These are phyloP conservation scores for Leucophenga varia DNA, from an alignment of 1,140 invertebrate species.

Conservation along the genomic window DNA sequence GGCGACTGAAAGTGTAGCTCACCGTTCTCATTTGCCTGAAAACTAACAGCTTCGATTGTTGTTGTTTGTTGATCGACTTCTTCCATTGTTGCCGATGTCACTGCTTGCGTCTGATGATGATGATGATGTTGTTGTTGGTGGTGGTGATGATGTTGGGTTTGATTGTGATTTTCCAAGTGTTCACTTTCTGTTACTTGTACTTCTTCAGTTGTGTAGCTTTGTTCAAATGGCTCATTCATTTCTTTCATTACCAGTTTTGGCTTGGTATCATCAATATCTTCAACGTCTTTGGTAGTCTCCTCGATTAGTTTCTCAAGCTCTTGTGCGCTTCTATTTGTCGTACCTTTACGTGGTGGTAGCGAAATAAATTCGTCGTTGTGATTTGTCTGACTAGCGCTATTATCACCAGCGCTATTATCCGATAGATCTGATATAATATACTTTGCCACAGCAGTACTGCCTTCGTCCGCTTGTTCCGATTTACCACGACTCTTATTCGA, in stretches of 20 bases:
- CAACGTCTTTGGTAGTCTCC: slow-evolving; percentile 54
- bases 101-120: slow-evolving; percentile 16
- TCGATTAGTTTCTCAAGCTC: slow-evolving; percentile 52
- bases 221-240: slow-evolving; percentile 23
- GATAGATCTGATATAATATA: slow-evolving; percentile 24
- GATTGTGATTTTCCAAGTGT: slow-evolving; percentile 28
- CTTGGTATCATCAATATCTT: slow-evolving; percentile 45
- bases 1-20: slow-evolving; percentile 36
- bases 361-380: slow-evolving; percentile 38
- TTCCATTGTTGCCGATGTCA: too few species aligned
- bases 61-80: slow-evolving; percentile 29
- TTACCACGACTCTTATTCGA: slow-evolving; percentile 42
- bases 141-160: slow-evolving; percentile 10
- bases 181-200: slow-evolving; percentile 7
- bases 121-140: slow-evolving; percentile 21
- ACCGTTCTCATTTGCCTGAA: slow-evolving; percentile 39
- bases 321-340: slow-evolving; percentile 33
- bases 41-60: slow-evolving; percentile 34
- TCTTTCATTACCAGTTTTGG: slow-evolving; percentile 35
- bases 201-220: slow-evolving; percentile 24
- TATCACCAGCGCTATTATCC: background rate
- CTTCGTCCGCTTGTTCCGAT: slow-evolving; percentile 35
- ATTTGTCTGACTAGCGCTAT: background rate
- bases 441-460: slow-evolving; percentile 25
- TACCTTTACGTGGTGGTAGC: slow-evolving; percentile 25